Base-by-base conservation (phyloP, 2,797 vertebrate species). In the Ibycter americanus region DNA sequence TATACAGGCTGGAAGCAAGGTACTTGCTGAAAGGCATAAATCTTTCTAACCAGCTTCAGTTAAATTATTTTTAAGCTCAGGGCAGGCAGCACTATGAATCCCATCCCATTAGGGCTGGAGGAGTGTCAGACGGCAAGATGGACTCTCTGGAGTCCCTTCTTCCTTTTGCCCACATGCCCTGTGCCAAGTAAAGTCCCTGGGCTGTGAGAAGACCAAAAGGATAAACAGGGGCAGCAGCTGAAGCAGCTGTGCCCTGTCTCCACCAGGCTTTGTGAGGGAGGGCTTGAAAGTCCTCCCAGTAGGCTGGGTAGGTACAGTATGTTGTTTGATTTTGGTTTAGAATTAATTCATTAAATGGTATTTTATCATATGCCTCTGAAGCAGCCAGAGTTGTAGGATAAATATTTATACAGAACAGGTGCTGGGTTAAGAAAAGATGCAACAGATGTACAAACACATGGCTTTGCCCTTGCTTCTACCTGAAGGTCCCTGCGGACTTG, bases 11-110 rank as follows among this genome's bases (percentile, higher is more conserved):
- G 52, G 62, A 91, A 88, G 68, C 54, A 83, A 91, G 78, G 59
- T 78, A 58, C 13, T 87, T 68, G 61, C 87, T 88, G 83, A 91
- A 93, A 95, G 80, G 61, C 58, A 76, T 81, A 72, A 66, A 92
- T 88, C 55, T 93, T 87, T 72, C 68, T 91, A 90, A 88, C 76
- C 46, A 91, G 56, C 65, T 91, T 94, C 65, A 68, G 16, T 13
- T 63, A 49, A 49, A 81, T 94, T 94, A 74, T 95, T 93, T 95
- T 93, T 94, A 94, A 83, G 56, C 56, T 83, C 23, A 40, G 91
- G 38, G 51, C 34, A 79, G n/a, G 49, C 68, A 83, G 65, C 54
- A 46, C 70, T 70, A 44, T 44, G 76, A 91, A 81, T 83, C 49
- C 56, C 54, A 55, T 82, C 29, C 72, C 40, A 32, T 70, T 59